Conservation (phyloP, 2,888 invertebrate genomes). For the Agonopterix alstromeriana region DNA sequence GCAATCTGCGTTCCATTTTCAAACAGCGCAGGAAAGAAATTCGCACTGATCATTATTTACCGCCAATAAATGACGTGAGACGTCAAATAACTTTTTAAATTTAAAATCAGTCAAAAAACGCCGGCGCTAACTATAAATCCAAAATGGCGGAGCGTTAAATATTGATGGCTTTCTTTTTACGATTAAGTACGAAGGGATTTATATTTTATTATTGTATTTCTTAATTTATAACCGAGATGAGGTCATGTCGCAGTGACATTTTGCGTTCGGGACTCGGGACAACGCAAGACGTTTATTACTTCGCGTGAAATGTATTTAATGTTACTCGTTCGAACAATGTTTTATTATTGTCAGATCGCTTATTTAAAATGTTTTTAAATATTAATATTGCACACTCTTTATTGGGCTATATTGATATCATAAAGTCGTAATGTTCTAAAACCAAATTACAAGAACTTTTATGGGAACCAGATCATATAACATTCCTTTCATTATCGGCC, state of each 20-base stretch:
- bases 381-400: background rate
- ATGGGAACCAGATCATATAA: too few species aligned
- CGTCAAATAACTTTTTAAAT: slow-evolving; percentile 28
- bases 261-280: slow-evolving; percentile 9
- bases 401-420: background rate
- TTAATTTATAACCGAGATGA: slow-evolving; percentile 40
- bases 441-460: too few species aligned
- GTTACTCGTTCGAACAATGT: slow-evolving; percentile 1
- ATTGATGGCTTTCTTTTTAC: slow-evolving; percentile 59
- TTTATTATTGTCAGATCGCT: slow-evolving; percentile 4
- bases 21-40: slow-evolving; percentile 26
- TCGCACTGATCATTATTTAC: slow-evolving; percentile 29
- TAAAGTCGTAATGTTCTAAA: too few species aligned
- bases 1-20: slow-evolving; percentile 33
- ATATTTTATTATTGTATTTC: slow-evolving; percentile 38
- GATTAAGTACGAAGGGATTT: slow-evolving; percentile 34
- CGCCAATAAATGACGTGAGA: slow-evolving; percentile 30
- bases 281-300: slow-evolving; percentile 16
- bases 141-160: slow-evolving; percentile 34
- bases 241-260: slow-evolving; percentile 32
- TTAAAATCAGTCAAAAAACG: slow-evolving; percentile 31
- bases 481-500: too few species aligned
- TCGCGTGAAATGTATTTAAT: slow-evolving; percentile 14
- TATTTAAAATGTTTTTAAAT: background rate
- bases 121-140: slow-evolving; percentile 43